These are phyloP conservation scores for Mellilla xanthometata DNA, from an alignment of 2,888 invertebrate genomes.

Conservation along the genomic window DNA sequence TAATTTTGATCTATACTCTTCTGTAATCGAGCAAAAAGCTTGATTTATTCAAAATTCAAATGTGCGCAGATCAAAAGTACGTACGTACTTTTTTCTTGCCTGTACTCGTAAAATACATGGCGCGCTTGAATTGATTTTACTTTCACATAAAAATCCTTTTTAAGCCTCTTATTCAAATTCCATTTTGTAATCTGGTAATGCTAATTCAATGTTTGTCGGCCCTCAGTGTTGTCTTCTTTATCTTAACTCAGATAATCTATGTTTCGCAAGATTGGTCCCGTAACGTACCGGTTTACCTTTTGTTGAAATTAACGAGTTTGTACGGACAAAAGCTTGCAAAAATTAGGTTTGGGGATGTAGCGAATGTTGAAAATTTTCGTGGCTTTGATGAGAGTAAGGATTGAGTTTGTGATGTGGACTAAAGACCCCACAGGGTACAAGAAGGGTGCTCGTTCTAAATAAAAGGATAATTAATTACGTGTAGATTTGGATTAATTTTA, in stretches of 20 bases:
- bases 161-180: conserved; percentile 40
- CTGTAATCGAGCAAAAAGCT: not conserved
- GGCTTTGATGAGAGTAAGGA: conserved; percentile 16
- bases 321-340: conserved; percentile 47
- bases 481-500: not conserved
- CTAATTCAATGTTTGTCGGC: conserved; percentile 63
- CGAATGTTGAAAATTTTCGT: conserved; percentile 32
- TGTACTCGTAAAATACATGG: conserved; percentile 7
- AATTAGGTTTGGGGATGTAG: conserved; percentile 45
- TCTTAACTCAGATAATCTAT: conserved; percentile 56
- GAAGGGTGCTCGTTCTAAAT: not conserved
- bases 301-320: conserved; percentile 60
- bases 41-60: conserved; percentile 14
- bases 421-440: conserved; percentile 9
- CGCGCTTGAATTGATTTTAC: conserved; percentile 25
- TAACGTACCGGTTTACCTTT: conserved; percentile 51
- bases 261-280: conserved; percentile 58
- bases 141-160: conserved; percentile 35
- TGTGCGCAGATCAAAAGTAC: conserved; percentile 16
- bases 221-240: conserved; percentile 51
- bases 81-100: no score
- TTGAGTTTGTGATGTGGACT: conserved; percentile 20
- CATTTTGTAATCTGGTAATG: conserved; percentile 57
- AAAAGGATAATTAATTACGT: conserved; percentile 2
- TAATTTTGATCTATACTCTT: no score